These are phyloP conservation scores for Drosophila biarmipes DNA, from an alignment of 1,140 invertebrate species.

Conservation along the genomic window DNA sequence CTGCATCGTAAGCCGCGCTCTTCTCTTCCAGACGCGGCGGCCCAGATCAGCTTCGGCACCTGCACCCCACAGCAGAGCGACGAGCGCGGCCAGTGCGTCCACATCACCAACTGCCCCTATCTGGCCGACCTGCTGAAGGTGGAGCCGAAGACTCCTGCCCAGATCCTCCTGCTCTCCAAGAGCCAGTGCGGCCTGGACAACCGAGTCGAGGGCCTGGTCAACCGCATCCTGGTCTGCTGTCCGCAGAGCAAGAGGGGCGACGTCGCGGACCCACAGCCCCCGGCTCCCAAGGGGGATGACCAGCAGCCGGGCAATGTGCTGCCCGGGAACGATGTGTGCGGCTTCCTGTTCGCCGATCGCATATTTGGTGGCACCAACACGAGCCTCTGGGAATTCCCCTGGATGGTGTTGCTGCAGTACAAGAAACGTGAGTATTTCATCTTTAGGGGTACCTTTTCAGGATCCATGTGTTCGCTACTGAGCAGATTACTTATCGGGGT, in stretches of 20 bases:
- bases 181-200: conserved; percentile 76
- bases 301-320: conserved; percentile 54
- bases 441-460: not conserved
- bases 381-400: conserved; percentile 88
- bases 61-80: conserved; percentile 80
- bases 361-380: conserved; percentile 87
- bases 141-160: conserved; percentile 11
- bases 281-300: not conserved
- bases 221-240: conserved; percentile 68
- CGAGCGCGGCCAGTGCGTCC: conserved; percentile 81
- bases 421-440: conserved; percentile 55
- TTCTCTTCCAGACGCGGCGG: conserved; percentile 40
- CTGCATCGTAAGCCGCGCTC: conserved; percentile 10
- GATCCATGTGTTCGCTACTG: not conserved
- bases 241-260: conserved; percentile 30
- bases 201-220: conserved; percentile 30
- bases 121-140: conserved; percentile 69
- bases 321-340: conserved; percentile 79
- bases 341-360: conserved; percentile 84
- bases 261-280: not conserved
- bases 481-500: not conserved
- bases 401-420: conserved; percentile 87
- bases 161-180: conserved; percentile 40
- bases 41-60: conserved; percentile 58
- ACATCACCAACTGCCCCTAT: conserved; percentile 76